phyloP scores from a whole-genome alignment of 2,888 invertebrate species.

The Sinhomidia bicolor region DNA sequence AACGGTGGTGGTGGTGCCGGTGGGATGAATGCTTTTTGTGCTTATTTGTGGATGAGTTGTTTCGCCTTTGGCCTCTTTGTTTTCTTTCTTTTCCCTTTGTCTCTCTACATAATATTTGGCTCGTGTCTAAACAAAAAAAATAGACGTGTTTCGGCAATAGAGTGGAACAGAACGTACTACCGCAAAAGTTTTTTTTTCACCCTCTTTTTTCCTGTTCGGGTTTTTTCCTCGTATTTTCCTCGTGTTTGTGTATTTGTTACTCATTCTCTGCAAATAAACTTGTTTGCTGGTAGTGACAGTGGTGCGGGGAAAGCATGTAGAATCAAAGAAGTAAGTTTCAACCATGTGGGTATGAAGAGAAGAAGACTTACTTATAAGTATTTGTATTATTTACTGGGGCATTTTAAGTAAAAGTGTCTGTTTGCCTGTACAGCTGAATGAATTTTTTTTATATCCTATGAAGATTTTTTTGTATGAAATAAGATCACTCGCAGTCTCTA shows the following conservation, averaged over 20 bases:
- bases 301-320: neutral
- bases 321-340: neutral
- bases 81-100: constrained; percentile 15
- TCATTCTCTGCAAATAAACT: constrained; percentile 31
- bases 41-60: neutral
- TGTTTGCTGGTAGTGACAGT: constrained; percentile 16
- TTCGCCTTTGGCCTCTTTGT: constrained; percentile 13
- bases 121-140: constrained; percentile 15
- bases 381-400: too few species aligned
- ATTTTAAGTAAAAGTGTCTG: too few species aligned
- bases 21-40: too few species aligned
- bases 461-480: too few species aligned
- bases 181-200: constrained; percentile 41
- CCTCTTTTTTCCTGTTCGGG: neutral
- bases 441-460: too few species aligned
- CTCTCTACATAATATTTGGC: constrained; percentile 14
- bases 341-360: constrained; percentile 2
- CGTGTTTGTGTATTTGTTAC: neutral
- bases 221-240: neutral
- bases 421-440: too few species aligned
- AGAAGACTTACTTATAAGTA: too few species aligned
- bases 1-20: too few species aligned
- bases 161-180: neutral
- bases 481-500: too few species aligned
- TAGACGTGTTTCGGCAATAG: constrained; percentile 13